Evolutionary conservation across 1,140 invertebrate genomes (phyloP).

Genomic region (Zaprionus inermis): DNA sequence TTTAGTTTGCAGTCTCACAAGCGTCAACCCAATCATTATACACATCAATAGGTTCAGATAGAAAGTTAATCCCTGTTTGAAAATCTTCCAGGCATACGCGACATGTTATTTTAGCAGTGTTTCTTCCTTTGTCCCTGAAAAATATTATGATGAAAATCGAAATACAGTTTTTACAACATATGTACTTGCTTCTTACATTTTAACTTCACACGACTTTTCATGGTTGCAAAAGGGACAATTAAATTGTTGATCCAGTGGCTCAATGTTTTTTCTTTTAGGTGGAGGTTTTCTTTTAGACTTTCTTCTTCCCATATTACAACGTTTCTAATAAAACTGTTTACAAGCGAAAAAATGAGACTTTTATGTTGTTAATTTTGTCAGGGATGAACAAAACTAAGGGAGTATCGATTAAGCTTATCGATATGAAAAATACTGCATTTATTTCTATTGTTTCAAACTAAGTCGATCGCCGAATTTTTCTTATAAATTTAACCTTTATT

Average conservation of each 20-base stretch:
- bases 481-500: background rate
- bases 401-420: background rate
- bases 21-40: constrained; percentile 99
- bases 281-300: constrained; percentile 99
- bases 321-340: background rate
- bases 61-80: constrained; percentile 97
- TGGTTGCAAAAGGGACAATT: constrained; percentile 99
- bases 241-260: constrained; percentile 97
- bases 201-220: constrained; percentile 99
- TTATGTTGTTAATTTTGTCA: background rate
- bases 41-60: constrained; percentile 99
- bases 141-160: background rate
- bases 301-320: constrained; percentile 92
- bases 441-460: background rate
- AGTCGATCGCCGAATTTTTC: background rate
- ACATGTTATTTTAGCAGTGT: constrained; percentile 96
- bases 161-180: constrained; percentile 2
- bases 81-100: constrained; percentile 98
- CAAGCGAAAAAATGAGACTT: constrained; percentile 3
- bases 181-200: constrained; percentile 92
- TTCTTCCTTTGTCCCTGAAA: constrained; percentile 96
- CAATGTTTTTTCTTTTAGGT: constrained; percentile 96
- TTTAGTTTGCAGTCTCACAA: constrained; percentile 95
- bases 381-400: background rate
- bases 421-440: background rate